Evolutionary conservation across 2,113 vertebrate genomes (phyloP), one percentile per base, ranked within the genome.

Genomic region (Sorex fumeus): DNA sequence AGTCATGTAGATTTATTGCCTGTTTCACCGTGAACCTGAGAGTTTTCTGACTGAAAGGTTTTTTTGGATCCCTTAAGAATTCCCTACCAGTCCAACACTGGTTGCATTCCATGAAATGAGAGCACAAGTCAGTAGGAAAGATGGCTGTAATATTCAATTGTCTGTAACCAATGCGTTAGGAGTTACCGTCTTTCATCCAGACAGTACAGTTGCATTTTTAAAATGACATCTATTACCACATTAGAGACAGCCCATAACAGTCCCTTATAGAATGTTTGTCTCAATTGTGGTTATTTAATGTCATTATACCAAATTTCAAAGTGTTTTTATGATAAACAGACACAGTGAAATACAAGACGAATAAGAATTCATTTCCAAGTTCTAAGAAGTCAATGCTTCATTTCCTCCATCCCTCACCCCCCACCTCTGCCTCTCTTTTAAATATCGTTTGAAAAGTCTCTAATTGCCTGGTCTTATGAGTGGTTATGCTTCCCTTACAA

Each of bases 141-240:
- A 50, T 1, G 16, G 89, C 81, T 95, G 95, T 96, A 93, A 96
- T 96, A 97, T 91, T 96, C 96, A 97, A 93, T 94, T 92, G 95
- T 96, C 94, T 96, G 96, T 96, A 92, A 96, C 96, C 94, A 91
- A 82, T 96, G 95, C 83, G 77, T 95, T 86, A 78, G 69, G 84
- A 97, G 87, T 89, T 76, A 57, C 27, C 0, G 64, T 95, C 94
- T 96, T 97, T 97, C 93, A 96, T 96, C 67, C 66, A 91, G 89
- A 89, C 13, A 2, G 72, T 67, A 76, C 16, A 69, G 95, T 84
- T 84, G 89, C 88, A 93, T 95, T 96, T 96, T 88, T 53, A 92
- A 95, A 96, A 95, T 96, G 96, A 94, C 93, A 93, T 95, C 93
- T 89, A 96, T 94, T 96, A 92, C 94, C 95, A 93, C 95, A 95